Evolutionary conservation across 1,140 invertebrate species (phyloP).

Genomic region (Rhizoglyphus robini): DNA sequence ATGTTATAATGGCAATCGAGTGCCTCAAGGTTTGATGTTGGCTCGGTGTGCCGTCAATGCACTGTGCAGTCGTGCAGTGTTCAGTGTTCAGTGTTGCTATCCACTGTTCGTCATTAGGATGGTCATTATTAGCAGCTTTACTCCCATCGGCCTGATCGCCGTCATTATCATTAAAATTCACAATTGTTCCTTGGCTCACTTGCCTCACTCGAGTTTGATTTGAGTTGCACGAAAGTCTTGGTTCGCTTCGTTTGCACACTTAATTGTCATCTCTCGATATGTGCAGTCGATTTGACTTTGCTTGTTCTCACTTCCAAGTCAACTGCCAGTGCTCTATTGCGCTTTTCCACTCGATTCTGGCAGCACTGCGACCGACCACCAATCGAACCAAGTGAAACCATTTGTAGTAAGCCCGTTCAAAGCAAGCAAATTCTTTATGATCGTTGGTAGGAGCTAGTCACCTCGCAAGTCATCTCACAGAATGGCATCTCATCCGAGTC

Average conservation of each 20-base stretch:
- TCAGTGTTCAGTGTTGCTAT: background rate
- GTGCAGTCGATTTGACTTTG: too few species aligned
- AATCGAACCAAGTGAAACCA: too few species aligned
- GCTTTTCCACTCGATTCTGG: too few species aligned
- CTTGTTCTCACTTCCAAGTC: too few species aligned
- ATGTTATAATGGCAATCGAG: background rate
- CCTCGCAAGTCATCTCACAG: too few species aligned
- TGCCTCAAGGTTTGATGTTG: background rate
- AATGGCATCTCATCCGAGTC: too few species aligned
- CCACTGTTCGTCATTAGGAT: background rate
- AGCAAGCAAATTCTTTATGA: too few species aligned
- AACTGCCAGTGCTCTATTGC: too few species aligned
- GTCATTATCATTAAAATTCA: conserved; percentile 12
- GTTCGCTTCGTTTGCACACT: conserved; percentile 12
- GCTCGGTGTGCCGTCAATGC: background rate
- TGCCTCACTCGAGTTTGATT: background rate
- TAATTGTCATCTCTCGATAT: conserved; percentile 15
- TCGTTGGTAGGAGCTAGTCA: too few species aligned
- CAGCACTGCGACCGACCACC: too few species aligned
- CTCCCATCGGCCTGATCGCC: background rate
- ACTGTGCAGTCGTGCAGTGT: background rate
- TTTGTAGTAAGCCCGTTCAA: too few species aligned
- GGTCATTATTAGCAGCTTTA: background rate
- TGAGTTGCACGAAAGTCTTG: background rate
- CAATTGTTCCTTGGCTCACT: conserved; percentile 1